Conservation (phyloP, 2,797 vertebrate genomes). For the Dipus sagitta region DNA sequence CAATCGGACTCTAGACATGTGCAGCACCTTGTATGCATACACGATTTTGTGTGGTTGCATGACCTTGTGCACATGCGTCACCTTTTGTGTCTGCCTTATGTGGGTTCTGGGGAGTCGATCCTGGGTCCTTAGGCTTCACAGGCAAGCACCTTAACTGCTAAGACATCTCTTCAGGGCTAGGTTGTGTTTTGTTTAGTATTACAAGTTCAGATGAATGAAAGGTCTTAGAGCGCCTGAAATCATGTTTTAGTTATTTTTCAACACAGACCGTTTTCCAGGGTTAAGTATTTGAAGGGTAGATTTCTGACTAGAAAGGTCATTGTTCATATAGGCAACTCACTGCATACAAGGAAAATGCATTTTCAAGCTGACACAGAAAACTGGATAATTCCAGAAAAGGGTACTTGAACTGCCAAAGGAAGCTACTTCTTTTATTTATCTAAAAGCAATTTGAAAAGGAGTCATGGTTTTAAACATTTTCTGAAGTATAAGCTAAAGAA, state of each 20-base stretch:
- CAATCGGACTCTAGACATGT: too few species aligned
- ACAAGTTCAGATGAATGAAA: conserved; percentile 10
- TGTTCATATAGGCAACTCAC: neutral
- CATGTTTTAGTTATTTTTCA: neutral
- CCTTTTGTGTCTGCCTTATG: too few species aligned
- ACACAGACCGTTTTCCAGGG: neutral
- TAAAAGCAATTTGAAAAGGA: conserved; percentile 35
- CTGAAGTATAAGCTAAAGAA: neutral
- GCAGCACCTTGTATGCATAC: too few species aligned
- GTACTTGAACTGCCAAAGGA: conserved; percentile 9
- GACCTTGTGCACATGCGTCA: too few species aligned
- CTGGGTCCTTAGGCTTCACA: too few species aligned
- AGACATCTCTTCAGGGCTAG: neutral
- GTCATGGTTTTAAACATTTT: neutral
- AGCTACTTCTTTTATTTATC: conserved; percentile 22
- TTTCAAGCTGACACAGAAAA: neutral
- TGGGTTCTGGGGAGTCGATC: too few species aligned
- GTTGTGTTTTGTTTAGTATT: neutral
- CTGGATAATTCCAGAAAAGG: conserved; percentile 12
- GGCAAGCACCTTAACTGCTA: too few species aligned
- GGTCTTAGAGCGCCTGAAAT: neutral
- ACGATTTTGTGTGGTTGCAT: too few species aligned
- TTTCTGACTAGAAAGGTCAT: neutral
- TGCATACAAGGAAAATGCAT: neutral
- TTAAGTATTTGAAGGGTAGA: neutral